These are phyloP conservation scores for Synanthedon tipuliformis DNA, from an alignment of 2,888 invertebrate species.

Conservation along the genomic window DNA sequence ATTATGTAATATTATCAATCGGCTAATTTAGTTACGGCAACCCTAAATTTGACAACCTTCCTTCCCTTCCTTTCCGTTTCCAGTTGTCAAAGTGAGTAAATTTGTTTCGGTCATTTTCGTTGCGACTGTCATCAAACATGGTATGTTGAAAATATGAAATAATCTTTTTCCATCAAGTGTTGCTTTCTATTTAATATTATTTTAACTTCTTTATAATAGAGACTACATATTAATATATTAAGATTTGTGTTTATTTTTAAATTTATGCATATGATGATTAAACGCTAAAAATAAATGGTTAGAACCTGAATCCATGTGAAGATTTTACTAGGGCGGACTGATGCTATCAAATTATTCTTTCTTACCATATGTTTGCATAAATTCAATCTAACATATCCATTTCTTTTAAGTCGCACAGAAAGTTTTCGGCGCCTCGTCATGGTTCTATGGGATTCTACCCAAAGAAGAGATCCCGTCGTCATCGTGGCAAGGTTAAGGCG, in stretches of 20 bases:
- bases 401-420: constrained; percentile 92
- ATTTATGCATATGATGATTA: constrained; percentile 72
- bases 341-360: constrained; percentile 22
- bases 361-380: neutral
- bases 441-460: constrained; percentile 99
- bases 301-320: constrained; percentile 76
- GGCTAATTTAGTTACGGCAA: no score
- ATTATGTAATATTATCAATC: no score
- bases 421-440: constrained; percentile 99
- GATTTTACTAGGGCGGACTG: constrained; percentile 84
- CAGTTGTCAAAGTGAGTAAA: neutral
- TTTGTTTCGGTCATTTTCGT: constrained; percentile 52
- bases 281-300: constrained; percentile 74
- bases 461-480: constrained; percentile 95
- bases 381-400: neutral
- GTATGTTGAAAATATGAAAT: constrained; percentile 25
- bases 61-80: no score
- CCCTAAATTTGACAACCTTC: no score
- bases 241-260: constrained; percentile 1
- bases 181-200: neutral
- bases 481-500: constrained; percentile 99
- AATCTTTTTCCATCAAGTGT: constrained; percentile 8
- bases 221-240: neutral
- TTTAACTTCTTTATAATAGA: neutral
- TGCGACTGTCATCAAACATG: constrained; percentile 50